phyloP scores from a whole-genome alignment of 2,888 invertebrate species.

The Eupithecia tripunctaria region DNA sequence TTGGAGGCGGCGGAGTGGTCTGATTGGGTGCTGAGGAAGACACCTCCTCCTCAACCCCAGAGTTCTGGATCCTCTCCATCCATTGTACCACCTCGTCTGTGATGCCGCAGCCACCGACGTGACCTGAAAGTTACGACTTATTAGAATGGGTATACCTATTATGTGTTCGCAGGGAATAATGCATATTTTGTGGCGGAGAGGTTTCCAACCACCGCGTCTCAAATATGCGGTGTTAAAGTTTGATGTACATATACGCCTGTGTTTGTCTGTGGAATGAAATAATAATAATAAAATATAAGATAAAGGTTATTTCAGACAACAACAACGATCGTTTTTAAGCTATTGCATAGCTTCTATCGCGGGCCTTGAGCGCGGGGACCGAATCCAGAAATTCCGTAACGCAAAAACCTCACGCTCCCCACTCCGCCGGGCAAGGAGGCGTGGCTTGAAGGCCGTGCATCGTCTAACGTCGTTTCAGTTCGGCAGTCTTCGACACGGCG shows the following conservation, averaged over 20 bases:
- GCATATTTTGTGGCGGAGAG: not conserved
- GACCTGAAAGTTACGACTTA: conserved; percentile 81
- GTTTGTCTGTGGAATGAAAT: not conserved
- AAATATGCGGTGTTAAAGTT: not conserved
- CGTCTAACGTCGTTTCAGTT: no score
- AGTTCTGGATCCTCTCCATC: conserved; percentile 96
- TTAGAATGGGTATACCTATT: not conserved
- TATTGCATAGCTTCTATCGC: no score
- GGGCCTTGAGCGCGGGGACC: no score
- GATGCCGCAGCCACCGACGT: conserved; percentile 94
- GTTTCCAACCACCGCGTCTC: not conserved
- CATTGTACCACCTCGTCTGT: conserved; percentile 94
- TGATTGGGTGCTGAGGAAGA: conserved; percentile 60
- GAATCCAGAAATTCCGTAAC: no score
- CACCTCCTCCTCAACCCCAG: conserved; percentile 86
- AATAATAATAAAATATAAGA: not conserved
- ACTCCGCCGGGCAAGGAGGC: no score
- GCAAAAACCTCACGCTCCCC: no score
- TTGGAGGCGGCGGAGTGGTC: conserved; percentile 56
- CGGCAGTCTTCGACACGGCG: no score
- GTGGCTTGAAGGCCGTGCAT: no score
- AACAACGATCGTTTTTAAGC: no score
- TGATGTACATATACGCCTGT: not conserved
- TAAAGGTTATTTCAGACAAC: no score
- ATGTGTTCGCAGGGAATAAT: not conserved